Percentiles rank a stretch among this genome's conserved stretches.
These are phyloP conservation scores for Nerophis ophidion DNA, from an alignment of 2,113 vertebrate genomes.

Conservation along the genomic window DNA sequence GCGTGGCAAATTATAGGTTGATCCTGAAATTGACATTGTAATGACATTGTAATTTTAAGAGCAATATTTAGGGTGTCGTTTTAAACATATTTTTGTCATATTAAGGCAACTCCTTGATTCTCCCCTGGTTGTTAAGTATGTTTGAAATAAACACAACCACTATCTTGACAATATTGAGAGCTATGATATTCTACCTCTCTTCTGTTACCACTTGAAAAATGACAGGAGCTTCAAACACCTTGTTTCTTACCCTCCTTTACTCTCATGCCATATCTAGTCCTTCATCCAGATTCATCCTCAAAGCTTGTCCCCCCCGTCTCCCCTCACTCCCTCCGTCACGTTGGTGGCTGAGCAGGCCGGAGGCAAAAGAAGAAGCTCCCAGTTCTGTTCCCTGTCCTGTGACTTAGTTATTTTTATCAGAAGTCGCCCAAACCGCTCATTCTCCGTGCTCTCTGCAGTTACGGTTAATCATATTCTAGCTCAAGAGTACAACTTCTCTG, in stretches of 20 bases:
- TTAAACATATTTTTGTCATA: too few relatives aligned
- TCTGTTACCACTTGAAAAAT: neutral
- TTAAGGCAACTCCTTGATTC: too few relatives aligned
- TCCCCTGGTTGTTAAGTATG: too few relatives aligned
- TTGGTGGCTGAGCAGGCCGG: conserved; percentile 66
- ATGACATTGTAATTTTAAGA: too few relatives aligned
- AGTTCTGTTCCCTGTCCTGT: conserved; percentile 75
- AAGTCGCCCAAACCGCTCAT: conserved; percentile 72
- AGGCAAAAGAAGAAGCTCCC: conserved; percentile 70
- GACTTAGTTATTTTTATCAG: conserved; percentile 87
- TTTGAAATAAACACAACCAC: too few relatives aligned
- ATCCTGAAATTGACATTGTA: too few relatives aligned
- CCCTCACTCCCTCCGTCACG: conserved; percentile 8
- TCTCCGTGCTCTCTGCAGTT: conserved; percentile 17
- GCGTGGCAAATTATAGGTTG: too few relatives aligned
- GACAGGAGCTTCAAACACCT: conserved; percentile 47
- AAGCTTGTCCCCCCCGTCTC: conserved; percentile 17
- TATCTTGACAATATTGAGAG: too few relatives aligned
- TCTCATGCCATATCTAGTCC: neutral
- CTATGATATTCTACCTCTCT: neutral
- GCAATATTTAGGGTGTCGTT: too few relatives aligned
- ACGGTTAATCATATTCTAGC: conserved; percentile 4
- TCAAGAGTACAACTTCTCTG: conserved; percentile 7
- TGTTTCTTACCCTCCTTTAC: conserved; percentile 40
- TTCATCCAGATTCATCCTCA: conserved; percentile 28